A percentile compares a stretch with the other conserved stretches of the same genome.
Evolutionary conservation across 2,797 vertebrate species (phyloP).

Genomic region (Eleutherodactylus coqui): DNA sequence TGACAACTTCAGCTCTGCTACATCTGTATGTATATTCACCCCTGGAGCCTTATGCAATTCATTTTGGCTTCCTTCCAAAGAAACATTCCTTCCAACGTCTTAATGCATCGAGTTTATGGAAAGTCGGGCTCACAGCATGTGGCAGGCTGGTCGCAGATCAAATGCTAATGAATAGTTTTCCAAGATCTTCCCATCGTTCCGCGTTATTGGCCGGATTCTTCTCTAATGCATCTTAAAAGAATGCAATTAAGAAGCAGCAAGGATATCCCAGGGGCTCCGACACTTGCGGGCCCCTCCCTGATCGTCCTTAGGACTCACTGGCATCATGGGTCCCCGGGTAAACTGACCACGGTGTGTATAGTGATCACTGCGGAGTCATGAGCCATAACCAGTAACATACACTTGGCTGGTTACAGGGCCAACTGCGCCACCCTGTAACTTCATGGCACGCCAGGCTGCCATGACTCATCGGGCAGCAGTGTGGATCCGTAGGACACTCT

Average conservation of each 20-base stretch:
- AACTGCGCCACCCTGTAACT: constrained; percentile 17
- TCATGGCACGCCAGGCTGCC: background rate
- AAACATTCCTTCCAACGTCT: background rate
- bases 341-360: background rate
- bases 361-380: too few species aligned
- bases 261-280: background rate
- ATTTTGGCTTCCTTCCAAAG: background rate
- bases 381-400: background rate
- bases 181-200: constrained; percentile 20
- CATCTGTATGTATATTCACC: background rate
- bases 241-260: constrained; percentile 19
- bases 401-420: background rate
- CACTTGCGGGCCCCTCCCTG: background rate
- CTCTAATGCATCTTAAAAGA: background rate
- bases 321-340: background rate
- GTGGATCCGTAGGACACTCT: background rate
- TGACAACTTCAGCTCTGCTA: background rate
- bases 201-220: background rate
- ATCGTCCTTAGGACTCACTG: background rate
- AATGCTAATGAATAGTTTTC: background rate
- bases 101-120: background rate
- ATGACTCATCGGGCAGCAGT: constrained; percentile 10
- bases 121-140: background rate
- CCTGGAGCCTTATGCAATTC: background rate
- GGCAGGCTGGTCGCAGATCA: background rate